Evolutionary conservation across 2,888 invertebrate species (phyloP).

Genomic region (Resseliella maxima): DNA sequence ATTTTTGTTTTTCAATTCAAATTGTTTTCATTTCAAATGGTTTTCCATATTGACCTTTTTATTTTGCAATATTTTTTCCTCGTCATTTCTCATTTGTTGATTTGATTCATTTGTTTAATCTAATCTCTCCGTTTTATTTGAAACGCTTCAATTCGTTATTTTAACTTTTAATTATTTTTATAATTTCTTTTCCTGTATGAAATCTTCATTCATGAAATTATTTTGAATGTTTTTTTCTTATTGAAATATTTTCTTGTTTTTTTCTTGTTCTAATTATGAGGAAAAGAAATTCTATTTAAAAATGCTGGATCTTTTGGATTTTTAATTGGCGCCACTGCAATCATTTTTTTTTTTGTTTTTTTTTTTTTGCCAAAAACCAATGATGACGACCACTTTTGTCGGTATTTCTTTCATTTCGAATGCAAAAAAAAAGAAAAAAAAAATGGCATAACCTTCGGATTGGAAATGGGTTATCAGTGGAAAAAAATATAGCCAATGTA

Average conservation of each 20-base stretch:
- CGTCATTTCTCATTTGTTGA: background rate
- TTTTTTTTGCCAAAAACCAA: background rate
- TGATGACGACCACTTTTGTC: background rate
- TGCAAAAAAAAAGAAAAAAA: background rate
- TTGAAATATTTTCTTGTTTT: too few relatives aligned
- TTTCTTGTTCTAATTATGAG: background rate
- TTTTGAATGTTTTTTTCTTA: too few relatives aligned
- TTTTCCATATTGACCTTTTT: too few relatives aligned
- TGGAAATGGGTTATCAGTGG: background rate
- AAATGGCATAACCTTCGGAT: background rate
- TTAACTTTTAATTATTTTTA: too few relatives aligned
- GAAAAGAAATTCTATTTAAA: background rate
- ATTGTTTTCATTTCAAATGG: background rate
- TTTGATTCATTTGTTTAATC: too few relatives aligned
- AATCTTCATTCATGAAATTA: too few relatives aligned
- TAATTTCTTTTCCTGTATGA: too few relatives aligned
- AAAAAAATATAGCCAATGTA: too few relatives aligned
- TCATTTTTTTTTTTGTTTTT: too few relatives aligned
- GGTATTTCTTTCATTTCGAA: conserved; percentile 3
- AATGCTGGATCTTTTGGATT: background rate
- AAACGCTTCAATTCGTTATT: too few relatives aligned
- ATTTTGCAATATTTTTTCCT: background rate
- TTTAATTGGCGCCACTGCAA: background rate
- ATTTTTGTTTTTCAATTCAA: background rate
- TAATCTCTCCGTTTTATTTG: too few relatives aligned